A percentile compares a stretch with the other conserved stretches of the same genome.
phyloP scores from a whole-genome alignment of 64 coral and sea anemone species.

The Stichodactyla helianthus region DNA sequence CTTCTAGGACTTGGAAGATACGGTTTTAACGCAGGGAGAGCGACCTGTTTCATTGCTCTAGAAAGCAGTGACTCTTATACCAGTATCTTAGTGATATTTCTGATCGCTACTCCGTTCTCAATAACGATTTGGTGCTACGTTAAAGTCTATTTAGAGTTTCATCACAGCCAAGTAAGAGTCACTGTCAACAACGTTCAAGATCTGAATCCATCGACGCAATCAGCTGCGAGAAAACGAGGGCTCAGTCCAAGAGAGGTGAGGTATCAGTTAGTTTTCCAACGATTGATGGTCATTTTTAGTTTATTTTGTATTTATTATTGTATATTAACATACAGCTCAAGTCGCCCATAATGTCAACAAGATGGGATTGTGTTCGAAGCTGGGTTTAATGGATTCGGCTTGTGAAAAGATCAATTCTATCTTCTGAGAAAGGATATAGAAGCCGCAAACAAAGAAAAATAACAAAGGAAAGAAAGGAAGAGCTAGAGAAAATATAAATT shows the following conservation, averaged over 20 bases:
- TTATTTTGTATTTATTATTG: too few relatives aligned
- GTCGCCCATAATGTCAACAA: too few relatives aligned
- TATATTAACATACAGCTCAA: too few relatives aligned
- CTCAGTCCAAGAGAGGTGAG: conserved; percentile 52
- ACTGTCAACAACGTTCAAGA: neutral
- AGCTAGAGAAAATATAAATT: too few relatives aligned
- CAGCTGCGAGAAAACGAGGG: neutral
- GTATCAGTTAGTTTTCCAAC: too few relatives aligned
- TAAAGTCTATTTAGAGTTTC: conserved; percentile 56
- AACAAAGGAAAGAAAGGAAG: too few relatives aligned
- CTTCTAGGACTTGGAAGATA: conserved; percentile 64
- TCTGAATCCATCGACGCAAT: neutral
- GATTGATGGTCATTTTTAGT: too few relatives aligned
- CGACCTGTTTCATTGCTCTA: conserved; percentile 70
- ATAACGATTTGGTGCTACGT: conserved; percentile 70
- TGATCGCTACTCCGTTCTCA: conserved; percentile 65
- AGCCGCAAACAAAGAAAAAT: too few relatives aligned
- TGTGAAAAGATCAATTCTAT: too few relatives aligned
- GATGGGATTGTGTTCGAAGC: too few relatives aligned
- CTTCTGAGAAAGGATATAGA: too few relatives aligned
- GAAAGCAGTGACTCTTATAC: conserved; percentile 73
- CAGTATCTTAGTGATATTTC: conserved; percentile 50
- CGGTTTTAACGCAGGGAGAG: conserved; percentile 57
- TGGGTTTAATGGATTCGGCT: too few relatives aligned
- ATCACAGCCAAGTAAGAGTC: conserved; percentile 43